phyloP scores from a whole-genome alignment of 2,797 vertebrate species.

The Vespertilio murinus region DNA sequence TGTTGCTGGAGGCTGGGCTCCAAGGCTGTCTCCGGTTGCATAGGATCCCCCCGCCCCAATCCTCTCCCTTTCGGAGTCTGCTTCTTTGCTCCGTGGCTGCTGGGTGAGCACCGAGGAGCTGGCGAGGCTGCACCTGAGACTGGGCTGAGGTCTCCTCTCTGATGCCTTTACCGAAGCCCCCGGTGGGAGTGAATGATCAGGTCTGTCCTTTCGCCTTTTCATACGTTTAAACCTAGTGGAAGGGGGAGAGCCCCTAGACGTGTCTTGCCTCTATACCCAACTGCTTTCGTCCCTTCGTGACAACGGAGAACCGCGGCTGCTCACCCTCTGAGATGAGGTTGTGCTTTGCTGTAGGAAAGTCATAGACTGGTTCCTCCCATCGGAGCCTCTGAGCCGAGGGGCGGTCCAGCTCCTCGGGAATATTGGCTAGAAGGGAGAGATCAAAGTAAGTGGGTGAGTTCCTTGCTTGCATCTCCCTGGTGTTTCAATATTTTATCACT shows the following conservation, averaged over 20 bases:
- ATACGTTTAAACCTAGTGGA: background rate
- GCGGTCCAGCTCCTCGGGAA: background rate
- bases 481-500: background rate
- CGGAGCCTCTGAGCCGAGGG: background rate
- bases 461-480: background rate
- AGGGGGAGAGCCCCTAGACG: background rate
- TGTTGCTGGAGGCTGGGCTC: background rate
- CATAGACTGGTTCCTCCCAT: rapidly evolving
- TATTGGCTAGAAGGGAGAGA: background rate
- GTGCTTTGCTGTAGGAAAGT: background rate
- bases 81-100: background rate
- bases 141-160: background rate
- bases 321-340: background rate
- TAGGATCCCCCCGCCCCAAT: rapidly evolving
- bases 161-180: background rate
- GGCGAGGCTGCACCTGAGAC: background rate
- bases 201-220: background rate
- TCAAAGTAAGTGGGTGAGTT: background rate
- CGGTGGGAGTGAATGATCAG: background rate
- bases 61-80: background rate
- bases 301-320: no score
- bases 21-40: rapidly evolving
- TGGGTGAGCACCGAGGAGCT: background rate
- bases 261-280: background rate
- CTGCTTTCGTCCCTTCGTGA: background rate